phyloP scores from a whole-genome alignment of 2,797 vertebrate species.

The Phylloscopus collybita region DNA sequence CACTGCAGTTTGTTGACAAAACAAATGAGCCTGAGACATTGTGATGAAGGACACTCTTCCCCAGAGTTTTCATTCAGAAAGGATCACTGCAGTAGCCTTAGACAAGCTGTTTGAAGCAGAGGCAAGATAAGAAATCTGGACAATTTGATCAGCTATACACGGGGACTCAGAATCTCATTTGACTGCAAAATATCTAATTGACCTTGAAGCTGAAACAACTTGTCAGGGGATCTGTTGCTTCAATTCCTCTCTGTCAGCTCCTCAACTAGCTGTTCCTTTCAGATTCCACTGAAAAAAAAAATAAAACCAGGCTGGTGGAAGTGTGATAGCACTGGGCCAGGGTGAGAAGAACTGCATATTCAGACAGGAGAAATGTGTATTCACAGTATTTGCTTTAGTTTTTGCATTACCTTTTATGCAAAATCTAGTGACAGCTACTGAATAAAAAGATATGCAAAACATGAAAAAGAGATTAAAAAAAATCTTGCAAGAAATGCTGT shows the following conservation, averaged over 20 bases:
- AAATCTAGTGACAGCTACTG: background rate
- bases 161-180: constrained; percentile 2
- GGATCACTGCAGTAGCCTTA: background rate
- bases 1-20: constrained; percentile 39
- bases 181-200: constrained; percentile 49
- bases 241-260: background rate
- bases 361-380: background rate
- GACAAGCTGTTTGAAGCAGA: background rate
- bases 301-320: background rate
- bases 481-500: background rate
- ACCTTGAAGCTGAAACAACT: constrained; percentile 51
- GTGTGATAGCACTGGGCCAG: background rate
- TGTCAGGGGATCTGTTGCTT: background rate
- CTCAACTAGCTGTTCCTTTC: background rate
- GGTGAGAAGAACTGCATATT: background rate
- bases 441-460: background rate
- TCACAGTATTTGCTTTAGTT: background rate
- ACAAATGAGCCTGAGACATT: constrained; percentile 23
- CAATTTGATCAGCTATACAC: background rate
- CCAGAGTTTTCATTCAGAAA: constrained; percentile 1
- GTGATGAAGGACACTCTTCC: background rate
- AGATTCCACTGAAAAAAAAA: background rate
- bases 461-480: background rate
- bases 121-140: constrained; percentile 18
- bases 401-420: background rate